Conservation (phyloP, 1,140 invertebrate species). For the Diabrotica virgifera region DNA sequence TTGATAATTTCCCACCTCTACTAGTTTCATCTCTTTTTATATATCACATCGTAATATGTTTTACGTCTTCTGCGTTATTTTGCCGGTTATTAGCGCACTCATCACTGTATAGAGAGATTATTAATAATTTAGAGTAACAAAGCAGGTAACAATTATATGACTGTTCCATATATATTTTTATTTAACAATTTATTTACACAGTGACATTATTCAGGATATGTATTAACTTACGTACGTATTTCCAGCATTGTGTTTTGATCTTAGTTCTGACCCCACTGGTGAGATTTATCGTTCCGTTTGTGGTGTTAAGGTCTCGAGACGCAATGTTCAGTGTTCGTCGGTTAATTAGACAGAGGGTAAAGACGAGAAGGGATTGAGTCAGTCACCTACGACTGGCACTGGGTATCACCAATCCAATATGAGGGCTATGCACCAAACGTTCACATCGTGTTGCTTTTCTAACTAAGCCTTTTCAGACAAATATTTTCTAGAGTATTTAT, state of each 20-base stretch:
- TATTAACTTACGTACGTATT: too few relatives aligned
- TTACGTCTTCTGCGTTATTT: too few relatives aligned
- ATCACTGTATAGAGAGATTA: too few relatives aligned
- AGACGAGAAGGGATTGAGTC: conserved; percentile 23
- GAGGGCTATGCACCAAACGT: conserved; percentile 41
- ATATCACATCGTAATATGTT: too few relatives aligned
- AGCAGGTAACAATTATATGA: too few relatives aligned
- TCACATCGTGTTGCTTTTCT: conserved; percentile 1
- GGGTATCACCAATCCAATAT: conserved; percentile 47
- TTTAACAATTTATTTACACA: too few relatives aligned
- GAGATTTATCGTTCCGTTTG: background rate
- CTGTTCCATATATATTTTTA: too few relatives aligned
- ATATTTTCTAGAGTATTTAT: background rate
- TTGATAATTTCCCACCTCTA: too few relatives aligned
- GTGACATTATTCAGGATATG: too few relatives aligned
- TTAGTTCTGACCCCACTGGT: background rate
- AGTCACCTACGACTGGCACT: conserved; percentile 42
- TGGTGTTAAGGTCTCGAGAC: conserved; percentile 12
- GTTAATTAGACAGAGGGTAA: conserved; percentile 44
- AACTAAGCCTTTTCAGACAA: background rate
- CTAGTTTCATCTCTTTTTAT: too few relatives aligned
- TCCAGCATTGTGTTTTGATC: background rate
- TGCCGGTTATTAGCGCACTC: too few relatives aligned
- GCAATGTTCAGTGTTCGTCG: conserved; percentile 44
- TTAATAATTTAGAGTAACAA: too few relatives aligned